phyloP scores from a whole-genome alignment of 2,113 vertebrate genomes.

The Parus major region DNA sequence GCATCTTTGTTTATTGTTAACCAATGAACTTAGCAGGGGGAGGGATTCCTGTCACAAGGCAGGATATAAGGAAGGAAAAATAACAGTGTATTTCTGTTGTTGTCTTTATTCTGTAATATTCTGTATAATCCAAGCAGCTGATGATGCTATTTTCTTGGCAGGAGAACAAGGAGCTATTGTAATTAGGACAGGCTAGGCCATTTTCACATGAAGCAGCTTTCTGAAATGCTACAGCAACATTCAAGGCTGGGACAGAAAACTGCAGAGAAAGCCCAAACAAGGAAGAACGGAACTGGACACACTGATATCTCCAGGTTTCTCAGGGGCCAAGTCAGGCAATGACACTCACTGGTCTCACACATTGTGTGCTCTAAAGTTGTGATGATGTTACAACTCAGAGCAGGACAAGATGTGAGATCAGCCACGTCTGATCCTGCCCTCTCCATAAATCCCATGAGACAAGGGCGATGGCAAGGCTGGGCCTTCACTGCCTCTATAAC shows the following conservation, averaged over 20 bases:
- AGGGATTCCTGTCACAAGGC: background rate
- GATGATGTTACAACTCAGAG: background rate
- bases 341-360: background rate
- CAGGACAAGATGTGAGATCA: background rate
- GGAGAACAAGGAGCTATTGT: slow-evolving; percentile 5
- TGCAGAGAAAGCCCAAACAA: background rate
- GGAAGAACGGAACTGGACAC: background rate
- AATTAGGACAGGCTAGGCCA: background rate
- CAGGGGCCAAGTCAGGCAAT: background rate
- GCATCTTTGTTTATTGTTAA: slow-evolving; percentile 25
- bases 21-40: background rate
- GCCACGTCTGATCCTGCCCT: background rate
- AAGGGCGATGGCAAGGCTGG: background rate
- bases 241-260: background rate
- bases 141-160: slow-evolving; percentile 23
- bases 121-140: background rate
- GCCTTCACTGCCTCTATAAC: background rate
- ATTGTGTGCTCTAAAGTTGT: background rate
- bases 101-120: slow-evolving; percentile 24
- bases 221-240: background rate
- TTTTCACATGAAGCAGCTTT: slow-evolving; percentile 12
- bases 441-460: background rate
- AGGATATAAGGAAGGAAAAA: slow-evolving; percentile 17
- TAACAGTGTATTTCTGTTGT: slow-evolving; percentile 2
- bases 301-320: background rate